Evolutionary conservation across 2,888 invertebrate genomes (phyloP).

Genomic region (Orgyia antiqua): DNA sequence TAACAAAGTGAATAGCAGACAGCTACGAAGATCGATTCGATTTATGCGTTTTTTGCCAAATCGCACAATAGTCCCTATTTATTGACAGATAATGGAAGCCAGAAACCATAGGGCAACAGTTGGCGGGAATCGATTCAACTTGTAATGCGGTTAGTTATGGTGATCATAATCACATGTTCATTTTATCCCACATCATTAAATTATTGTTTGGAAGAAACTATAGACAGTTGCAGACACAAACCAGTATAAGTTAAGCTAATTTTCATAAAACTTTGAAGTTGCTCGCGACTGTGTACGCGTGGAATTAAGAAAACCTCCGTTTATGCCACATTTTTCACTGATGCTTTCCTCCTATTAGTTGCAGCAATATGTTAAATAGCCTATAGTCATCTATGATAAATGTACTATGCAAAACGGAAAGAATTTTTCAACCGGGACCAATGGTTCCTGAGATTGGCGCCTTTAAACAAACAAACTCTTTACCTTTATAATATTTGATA

Average conservation of each 20-base stretch:
- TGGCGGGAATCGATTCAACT: slow-evolving; percentile 58
- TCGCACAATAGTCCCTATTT: slow-evolving; percentile 64
- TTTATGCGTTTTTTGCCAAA: slow-evolving; percentile 70
- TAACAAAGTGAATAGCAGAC: slow-evolving; percentile 60
- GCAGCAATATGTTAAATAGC: too few species aligned
- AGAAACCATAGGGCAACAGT: slow-evolving; percentile 54
- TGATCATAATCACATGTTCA: slow-evolving; percentile 72
- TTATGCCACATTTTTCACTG: too few species aligned
- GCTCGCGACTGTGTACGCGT: too few species aligned
- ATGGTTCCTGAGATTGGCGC: too few species aligned
- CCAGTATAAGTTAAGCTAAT: neutral
- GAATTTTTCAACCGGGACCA: too few species aligned
- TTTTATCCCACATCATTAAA: slow-evolving; percentile 41
- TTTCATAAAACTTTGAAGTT: too few species aligned
- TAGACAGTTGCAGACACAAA: neutral
- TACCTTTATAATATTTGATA: too few species aligned
- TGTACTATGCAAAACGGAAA: too few species aligned
- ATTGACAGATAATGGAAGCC: slow-evolving; percentile 69
- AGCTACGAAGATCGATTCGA: slow-evolving; percentile 73
- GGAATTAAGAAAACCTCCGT: too few species aligned
- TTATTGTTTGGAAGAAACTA: slow-evolving; percentile 19
- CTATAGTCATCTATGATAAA: too few species aligned
- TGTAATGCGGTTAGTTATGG: slow-evolving; percentile 73
- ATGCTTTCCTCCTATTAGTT: too few species aligned
- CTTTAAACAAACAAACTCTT: too few species aligned